Conservation (phyloP, 1,140 invertebrate genomes). For the Drosophila tsacasi region DNA sequence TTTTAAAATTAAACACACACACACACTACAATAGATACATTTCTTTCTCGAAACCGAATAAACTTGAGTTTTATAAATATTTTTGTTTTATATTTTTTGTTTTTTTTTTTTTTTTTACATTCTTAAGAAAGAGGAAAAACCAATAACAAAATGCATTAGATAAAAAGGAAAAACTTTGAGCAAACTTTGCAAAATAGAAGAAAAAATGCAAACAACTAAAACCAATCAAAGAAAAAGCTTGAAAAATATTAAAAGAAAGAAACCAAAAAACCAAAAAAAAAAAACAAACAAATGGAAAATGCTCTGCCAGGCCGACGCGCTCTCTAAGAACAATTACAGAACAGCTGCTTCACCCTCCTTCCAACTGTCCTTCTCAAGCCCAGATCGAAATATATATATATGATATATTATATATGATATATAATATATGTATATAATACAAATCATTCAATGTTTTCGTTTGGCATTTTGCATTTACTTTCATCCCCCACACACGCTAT, state of each 20-base stretch:
- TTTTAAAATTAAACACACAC: background rate
- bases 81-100: background rate
- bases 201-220: constrained; percentile 10
- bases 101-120: background rate
- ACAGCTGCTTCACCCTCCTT: constrained; percentile 36
- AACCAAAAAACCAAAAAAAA: background rate
- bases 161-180: constrained; percentile 13
- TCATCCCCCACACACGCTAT: constrained; percentile 1
- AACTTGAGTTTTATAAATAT: constrained; percentile 17
- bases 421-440: constrained; percentile 8
- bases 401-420: constrained; percentile 1
- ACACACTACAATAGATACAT: background rate
- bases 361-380: constrained; percentile 8
- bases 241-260: background rate
- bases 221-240: constrained; percentile 39
- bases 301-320: constrained; percentile 46
- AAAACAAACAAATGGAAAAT: background rate
- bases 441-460: constrained; percentile 25
- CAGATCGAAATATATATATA: constrained; percentile 33
- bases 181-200: constrained; percentile 17
- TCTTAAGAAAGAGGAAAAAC: constrained; percentile 13
- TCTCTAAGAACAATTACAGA: constrained; percentile 32
- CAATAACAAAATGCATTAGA: background rate
- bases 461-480: constrained; percentile 44
- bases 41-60: constrained; percentile 16